Evolutionary conservation across 2,888 invertebrate genomes (phyloP), one percentile per base, ranked within the genome.

Genomic region (Rhagophthalmus giganteus): DNA sequence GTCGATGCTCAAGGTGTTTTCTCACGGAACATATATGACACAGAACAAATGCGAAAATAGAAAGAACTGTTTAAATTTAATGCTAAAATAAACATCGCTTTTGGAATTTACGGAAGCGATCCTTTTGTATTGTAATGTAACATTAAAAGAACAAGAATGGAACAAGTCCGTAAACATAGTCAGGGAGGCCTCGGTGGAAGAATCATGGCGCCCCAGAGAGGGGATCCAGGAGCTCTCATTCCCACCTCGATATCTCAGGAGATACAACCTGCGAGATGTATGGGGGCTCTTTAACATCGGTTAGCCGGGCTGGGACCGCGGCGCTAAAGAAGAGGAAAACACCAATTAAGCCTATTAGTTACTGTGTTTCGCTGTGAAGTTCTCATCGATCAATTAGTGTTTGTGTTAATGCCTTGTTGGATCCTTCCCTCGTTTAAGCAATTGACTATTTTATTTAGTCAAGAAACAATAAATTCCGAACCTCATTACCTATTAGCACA

Each of bases 151-250:
- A 72, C 70, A 70, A 69, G 71, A 72, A 72, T 66, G 70, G 65
- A 70, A 71, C 70, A 71, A 69, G 70, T 71, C 63, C 69, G 72
- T 69, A 70, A 71, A 71, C 70, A 69, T 68, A 65, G 67, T 64
- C 63, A 66, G 69, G 68, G 68, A 71, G 68, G 64, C 65, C 66
- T 65, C 67, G 64, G 62, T 57, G 64, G 70, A 73, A 74, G 74
- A 74, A 71, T 73, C 74, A 74, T 74, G 65, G 70, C 62, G 71
- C 74, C 74, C 72, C 61, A 63, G 74, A 73, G 73, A 71, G 69
- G 69, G 65, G 68, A 67, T 61, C 68, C 64, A 59, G 66, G 65
- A 63, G 66, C 66, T 67, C 65, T 69, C 70, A 66, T 70, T 71
- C 70, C 69, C 72, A 68, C 68, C 66, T 66, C 69, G 60, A 61